Base-by-base conservation (phyloP, 2,797 vertebrate genomes). In the Ambastaia sidthimunki region DNA sequence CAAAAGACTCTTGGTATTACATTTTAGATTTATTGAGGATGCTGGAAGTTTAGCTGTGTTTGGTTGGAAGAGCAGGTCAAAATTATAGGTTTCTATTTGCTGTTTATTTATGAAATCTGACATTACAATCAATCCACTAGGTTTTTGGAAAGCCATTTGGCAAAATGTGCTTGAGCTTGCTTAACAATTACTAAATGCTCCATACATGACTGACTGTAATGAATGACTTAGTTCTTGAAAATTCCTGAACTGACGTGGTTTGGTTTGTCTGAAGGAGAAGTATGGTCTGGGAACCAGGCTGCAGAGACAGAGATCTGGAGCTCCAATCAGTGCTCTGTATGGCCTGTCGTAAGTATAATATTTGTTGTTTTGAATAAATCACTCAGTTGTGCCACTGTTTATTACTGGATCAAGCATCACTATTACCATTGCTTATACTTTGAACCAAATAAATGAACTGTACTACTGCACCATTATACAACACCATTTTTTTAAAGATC, bases 261-360 rank as follows among this genome's bases (percentile, higher is more conserved):
- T 68, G 67, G 65, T 11, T 21, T 37, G 31, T 80, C 28, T 88
- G 28, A 78, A 99, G 98, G 98, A 99, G 86, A 99, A 99, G 85
- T 99, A 99, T 0, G 96, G 97, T 74, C 95, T 99, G 80, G 97
- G 97, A 84, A 99, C 97, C 55, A 94, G 98, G 73, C 95, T 99
- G 57, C 98, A 98, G 85, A 94, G 96, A 80, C 97, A 98, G 91
- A 93, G 97, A 86, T 87, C 97, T 16, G 98, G 97, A 80, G 95
- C 95, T 18, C 95, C 98, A 19, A 94, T 98, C 88, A 96, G 95
- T 81, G 95, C 93, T 66, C 95, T 99, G 62, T 92, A 97, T 3
- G 97, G 97, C 80, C 96, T 98, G 80, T 96, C 96, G 98, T 99
- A 90, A 98, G 98, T 98, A 52, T 1, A 71, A 1, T 37, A 34